Evolutionary conservation across 2,888 invertebrate genomes (phyloP), one percentile per base, ranked within the genome.

Genomic region (Campoletis raptor): DNA sequence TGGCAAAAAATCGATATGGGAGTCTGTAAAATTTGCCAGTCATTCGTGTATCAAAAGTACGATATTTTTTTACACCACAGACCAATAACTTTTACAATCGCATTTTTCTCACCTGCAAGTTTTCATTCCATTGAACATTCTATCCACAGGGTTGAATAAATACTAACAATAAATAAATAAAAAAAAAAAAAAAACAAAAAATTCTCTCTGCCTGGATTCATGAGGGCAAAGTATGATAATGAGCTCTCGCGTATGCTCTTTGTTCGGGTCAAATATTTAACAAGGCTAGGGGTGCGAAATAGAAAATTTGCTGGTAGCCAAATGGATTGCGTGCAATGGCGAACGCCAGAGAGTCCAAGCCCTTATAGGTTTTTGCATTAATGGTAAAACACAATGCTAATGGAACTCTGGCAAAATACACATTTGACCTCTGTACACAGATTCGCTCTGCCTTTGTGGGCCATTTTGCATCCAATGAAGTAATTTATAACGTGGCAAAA

Each of bases 351-450:
- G 69, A 79, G 66, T 30, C 10, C 21, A 37, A 10, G n/a, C 42
- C 48, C 74, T 81, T 70, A 72, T 76, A 79, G 3, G 12, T 54
- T 52, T 37, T 48, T 70, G 82, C 81, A 84, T 87, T 87, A 87
- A 88, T 85, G 66, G 80, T 81, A 15, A 30, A 61, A 61, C 30
- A 81, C 73, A 86, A 86, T 87, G 88, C 83, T 86, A 83, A 88
- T 88, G 81, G 81, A 73, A 67, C 82, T 81, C 83, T 86, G 80
- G 66, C 79, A 83, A 85, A 85, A 86, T 83, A 54, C 54, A 64
- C 54, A 64, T 86, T 70, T 37, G 61, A 61, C 69, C 76, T 76
- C 21, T 30, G 52, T 66, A 77, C 70, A 72, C 45, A 64, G 2
- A 73, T 37, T 54, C 6, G 2, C 12, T 21, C 15, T 42, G 24